phyloP scores from a whole-genome alignment of 92 coral and sea anemone genomes.

The Heteractis magnifica region DNA sequence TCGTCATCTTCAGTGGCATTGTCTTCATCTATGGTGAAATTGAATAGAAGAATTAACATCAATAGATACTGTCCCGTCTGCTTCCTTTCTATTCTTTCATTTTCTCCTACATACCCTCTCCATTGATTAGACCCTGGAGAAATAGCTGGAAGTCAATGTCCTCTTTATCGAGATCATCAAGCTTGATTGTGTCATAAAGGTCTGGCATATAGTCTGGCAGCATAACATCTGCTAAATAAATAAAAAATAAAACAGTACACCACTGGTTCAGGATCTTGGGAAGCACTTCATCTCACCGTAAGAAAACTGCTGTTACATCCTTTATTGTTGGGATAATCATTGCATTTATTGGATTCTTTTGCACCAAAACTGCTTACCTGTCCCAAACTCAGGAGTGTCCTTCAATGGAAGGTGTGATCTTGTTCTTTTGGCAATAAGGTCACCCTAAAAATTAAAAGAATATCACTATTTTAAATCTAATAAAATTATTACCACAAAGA shows the following conservation, averaged over 20 bases:
- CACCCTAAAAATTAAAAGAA: constrained; percentile 30
- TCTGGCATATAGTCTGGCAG: constrained; percentile 92
- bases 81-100: background rate
- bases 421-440: constrained; percentile 90
- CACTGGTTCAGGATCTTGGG: background rate
- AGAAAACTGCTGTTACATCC: no score
- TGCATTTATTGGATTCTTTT: no score
- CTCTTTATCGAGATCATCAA: constrained; percentile 83
- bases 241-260: background rate
- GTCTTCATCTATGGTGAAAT: constrained; percentile 43
- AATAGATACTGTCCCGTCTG: background rate
- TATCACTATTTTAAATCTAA: no score
- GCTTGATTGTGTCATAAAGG: constrained; percentile 69
- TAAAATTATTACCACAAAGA: no score
- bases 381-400: constrained; percentile 35
- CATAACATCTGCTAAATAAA: constrained; percentile 50
- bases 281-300: background rate
- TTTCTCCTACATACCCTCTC: constrained; percentile 42
- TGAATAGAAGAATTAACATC: background rate
- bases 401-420: constrained; percentile 79
- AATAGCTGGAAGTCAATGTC: constrained; percentile 93
- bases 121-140: constrained; percentile 76
- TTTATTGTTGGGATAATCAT: no score
- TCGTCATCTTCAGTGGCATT: constrained; percentile 78
- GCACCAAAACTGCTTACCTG: background rate